Percentiles rank a stretch among this genome's conserved stretches.
These are phyloP conservation scores for Takifugu rubripes DNA, from an alignment of 2,797 vertebrate species.

Conservation along the genomic window DNA sequence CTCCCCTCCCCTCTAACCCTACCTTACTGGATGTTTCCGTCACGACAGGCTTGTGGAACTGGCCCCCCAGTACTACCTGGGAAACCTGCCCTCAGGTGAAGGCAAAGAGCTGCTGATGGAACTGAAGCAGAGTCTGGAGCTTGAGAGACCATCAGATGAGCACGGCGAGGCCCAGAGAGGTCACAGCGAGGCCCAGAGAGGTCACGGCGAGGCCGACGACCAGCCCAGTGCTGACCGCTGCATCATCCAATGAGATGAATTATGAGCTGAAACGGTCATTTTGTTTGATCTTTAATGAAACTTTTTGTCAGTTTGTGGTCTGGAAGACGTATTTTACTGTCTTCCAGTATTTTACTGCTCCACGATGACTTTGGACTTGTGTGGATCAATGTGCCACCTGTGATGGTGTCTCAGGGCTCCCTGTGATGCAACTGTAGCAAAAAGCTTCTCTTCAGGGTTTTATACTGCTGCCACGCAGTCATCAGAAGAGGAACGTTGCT, in stretches of 20 bases:
- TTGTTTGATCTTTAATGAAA: conserved; percentile 14
- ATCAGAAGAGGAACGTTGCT: no score
- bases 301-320: no score
- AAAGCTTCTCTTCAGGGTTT: no score
- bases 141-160: conserved; percentile 5
- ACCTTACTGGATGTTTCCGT: not conserved
- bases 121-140: conserved; percentile 76
- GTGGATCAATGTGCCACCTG: no score
- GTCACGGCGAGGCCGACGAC: conserved; percentile 21
- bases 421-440: no score
- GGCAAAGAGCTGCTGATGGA: conserved; percentile 87
- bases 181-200: conserved; percentile 24
- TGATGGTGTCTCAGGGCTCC: no score
- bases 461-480: no score
- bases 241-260: conserved; percentile 60
- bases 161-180: conserved; percentile 28
- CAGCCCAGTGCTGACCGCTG: conserved; percentile 71
- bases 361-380: no score
- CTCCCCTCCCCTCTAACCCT: no score
- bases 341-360: no score
- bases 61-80: conserved; percentile 90
- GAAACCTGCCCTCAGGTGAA: conserved; percentile 90
- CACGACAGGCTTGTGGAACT: conserved; percentile 84
- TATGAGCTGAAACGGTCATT: conserved; percentile 20
- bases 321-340: no score